Conservation (phyloP, 2,888 invertebrate species). For the Watsonalla binaria region DNA sequence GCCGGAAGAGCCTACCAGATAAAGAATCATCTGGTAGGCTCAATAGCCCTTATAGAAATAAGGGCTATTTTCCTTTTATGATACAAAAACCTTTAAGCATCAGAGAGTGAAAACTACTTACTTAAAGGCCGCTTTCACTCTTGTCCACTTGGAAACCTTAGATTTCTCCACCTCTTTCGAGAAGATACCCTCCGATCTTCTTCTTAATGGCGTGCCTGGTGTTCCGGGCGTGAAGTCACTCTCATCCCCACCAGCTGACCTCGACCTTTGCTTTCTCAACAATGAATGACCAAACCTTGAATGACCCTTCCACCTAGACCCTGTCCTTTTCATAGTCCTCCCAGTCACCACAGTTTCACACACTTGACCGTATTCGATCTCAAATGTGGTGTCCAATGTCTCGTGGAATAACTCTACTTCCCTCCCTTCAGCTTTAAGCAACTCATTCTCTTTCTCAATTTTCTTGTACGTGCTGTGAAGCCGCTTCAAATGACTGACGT, state of each 20-base stretch:
- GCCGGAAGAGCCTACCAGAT: no score
- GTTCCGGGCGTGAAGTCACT: slow-evolving; percentile 58
- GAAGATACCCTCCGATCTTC: slow-evolving; percentile 62
- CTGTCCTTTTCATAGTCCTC: slow-evolving; percentile 69
- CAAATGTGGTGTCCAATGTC: slow-evolving; percentile 77
- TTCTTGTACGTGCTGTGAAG: slow-evolving; percentile 80
- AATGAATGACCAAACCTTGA: slow-evolving; percentile 70
- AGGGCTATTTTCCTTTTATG: no score
- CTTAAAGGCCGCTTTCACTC: slow-evolving; percentile 92
- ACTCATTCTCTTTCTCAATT: slow-evolving; percentile 61
- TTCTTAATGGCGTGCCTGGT: slow-evolving; percentile 57
- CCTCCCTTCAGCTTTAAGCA: slow-evolving; percentile 49
- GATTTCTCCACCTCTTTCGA: slow-evolving; percentile 72
- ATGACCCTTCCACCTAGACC: slow-evolving; percentile 71
- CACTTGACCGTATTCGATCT: slow-evolving; percentile 81
- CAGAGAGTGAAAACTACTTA: no score
- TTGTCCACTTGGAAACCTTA: slow-evolving; percentile 91
- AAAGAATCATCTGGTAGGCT: no score
- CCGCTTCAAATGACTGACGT: slow-evolving; percentile 84
- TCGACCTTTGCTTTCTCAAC: slow-evolving; percentile 80
- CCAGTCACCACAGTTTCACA: slow-evolving; percentile 82
- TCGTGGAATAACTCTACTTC: slow-evolving; percentile 67
- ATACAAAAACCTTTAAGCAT: no score
- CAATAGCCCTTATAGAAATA: no score
- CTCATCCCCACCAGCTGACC: slow-evolving; percentile 83